phyloP scores from a whole-genome alignment of 2,113 vertebrate species.

The Tenebrosternarchus preto region DNA sequence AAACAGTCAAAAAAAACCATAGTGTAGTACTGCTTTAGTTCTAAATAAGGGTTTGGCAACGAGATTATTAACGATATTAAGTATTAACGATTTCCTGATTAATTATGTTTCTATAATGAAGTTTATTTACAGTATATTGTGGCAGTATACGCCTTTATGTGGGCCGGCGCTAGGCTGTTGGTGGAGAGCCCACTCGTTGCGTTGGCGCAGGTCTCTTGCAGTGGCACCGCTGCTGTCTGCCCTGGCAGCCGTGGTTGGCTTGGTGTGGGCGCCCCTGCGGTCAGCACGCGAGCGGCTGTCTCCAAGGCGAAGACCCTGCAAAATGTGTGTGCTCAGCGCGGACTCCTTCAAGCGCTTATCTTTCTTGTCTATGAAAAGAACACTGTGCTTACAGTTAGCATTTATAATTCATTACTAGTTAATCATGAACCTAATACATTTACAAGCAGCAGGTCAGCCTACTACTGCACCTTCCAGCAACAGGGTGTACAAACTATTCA shows the following conservation, averaged over 20 bases:
- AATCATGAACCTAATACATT: too few species aligned
- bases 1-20: neutral
- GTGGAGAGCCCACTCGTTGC: neutral
- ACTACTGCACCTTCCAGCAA: too few species aligned
- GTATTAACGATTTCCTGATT: neutral
- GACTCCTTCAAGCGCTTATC: neutral
- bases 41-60: neutral
- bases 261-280: conserved; percentile 25
- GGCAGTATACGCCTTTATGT: neutral
- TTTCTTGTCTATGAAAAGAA: neutral
- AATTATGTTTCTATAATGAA: neutral
- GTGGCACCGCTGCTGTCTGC: conserved; percentile 21
- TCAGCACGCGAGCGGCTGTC: neutral
- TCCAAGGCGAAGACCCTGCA: neutral
- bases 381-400: neutral
- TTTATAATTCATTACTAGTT: too few species aligned
- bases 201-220: conserved; percentile 1
- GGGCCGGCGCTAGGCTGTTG: conserved; percentile 12
- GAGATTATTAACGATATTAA: neutral
- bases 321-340: neutral
- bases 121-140: neutral
- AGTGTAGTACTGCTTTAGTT: neutral
- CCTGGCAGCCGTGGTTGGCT: conserved; percentile 3
- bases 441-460: too few species aligned
- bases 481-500: neutral